These are phyloP conservation scores for Pilophorus perplexus DNA, from an alignment of 2,888 invertebrate species.

Conservation along the genomic window DNA sequence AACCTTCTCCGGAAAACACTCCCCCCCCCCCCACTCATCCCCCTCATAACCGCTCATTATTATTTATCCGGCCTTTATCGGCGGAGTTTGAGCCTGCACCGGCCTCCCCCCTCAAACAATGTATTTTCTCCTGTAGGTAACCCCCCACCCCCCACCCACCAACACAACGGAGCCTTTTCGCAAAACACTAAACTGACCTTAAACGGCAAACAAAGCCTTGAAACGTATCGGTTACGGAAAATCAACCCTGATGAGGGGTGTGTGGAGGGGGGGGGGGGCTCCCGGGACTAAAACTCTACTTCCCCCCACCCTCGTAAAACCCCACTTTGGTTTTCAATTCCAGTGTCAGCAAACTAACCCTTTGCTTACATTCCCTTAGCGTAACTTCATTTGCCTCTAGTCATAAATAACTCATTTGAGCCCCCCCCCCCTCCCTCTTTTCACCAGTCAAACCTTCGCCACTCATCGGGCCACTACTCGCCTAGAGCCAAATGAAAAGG, in stretches of 20 bases:
- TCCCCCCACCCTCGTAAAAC: background rate
- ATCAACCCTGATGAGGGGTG: too few species aligned
- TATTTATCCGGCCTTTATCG: conserved; percentile 36
- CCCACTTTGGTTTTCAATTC: conserved; percentile 15
- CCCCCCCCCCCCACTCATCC: background rate
- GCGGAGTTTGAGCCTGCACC: too few species aligned
- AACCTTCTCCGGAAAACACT: conserved; percentile 6
- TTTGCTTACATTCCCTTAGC: conserved; percentile 27
- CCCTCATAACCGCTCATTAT: conserved; percentile 26
- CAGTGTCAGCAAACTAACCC: background rate
- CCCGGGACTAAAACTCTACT: conserved; percentile 23
- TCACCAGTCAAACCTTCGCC: too few species aligned
- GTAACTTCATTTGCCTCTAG: conserved; percentile 10
- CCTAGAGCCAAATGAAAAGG: background rate
- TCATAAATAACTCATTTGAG: conserved; percentile 22
- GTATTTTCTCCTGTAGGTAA: too few species aligned
- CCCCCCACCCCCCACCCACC: background rate
- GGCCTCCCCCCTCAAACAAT: too few species aligned
- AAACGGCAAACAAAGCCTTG: conserved; percentile 37
- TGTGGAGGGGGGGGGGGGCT: too few species aligned
- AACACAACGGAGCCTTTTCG: conserved; percentile 19
- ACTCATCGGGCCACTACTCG: background rate
- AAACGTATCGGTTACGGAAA: conserved; percentile 37
- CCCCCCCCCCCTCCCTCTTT: background rate
- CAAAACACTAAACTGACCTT: conserved; percentile 29